Conservation (phyloP, 2,113 vertebrate species). For the Tympanuchus pallidicinctus region DNA sequence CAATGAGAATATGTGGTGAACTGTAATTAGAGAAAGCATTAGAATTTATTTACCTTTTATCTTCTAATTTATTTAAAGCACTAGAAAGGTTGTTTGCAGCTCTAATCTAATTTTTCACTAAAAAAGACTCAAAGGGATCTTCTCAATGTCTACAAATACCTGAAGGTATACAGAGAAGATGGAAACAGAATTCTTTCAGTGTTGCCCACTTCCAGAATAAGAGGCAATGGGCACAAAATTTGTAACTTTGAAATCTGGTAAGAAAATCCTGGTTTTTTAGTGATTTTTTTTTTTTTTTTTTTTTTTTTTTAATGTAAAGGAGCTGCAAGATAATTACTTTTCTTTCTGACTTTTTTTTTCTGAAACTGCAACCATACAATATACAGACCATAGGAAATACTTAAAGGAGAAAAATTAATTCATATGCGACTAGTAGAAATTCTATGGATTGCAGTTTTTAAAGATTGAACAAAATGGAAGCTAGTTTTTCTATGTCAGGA, state of each 20-base stretch:
- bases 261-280: neutral
- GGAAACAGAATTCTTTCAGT: neutral
- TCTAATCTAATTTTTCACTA: neutral
- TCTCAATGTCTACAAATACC: neutral
- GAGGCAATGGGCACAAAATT: neutral
- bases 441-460: neutral
- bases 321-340: neutral
- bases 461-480: neutral
- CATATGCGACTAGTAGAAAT: neutral
- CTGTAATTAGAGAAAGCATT: neutral
- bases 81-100: neutral
- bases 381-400: neutral
- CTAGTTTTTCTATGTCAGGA: neutral
- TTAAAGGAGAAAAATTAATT: neutral
- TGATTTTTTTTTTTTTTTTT: neutral
- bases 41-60: neutral
- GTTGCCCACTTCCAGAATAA: neutral
- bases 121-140: neutral
- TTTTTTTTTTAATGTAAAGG: neutral
- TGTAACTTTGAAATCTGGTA: neutral
- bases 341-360: neutral
- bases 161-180: neutral
- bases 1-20: neutral
- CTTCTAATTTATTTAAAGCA: neutral
- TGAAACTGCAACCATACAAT: neutral